A percentile compares a stretch with the other conserved stretches of the same genome.
These are phyloP conservation scores for Orthosia gothica DNA, from an alignment of 2,888 invertebrate genomes.

Conservation along the genomic window DNA sequence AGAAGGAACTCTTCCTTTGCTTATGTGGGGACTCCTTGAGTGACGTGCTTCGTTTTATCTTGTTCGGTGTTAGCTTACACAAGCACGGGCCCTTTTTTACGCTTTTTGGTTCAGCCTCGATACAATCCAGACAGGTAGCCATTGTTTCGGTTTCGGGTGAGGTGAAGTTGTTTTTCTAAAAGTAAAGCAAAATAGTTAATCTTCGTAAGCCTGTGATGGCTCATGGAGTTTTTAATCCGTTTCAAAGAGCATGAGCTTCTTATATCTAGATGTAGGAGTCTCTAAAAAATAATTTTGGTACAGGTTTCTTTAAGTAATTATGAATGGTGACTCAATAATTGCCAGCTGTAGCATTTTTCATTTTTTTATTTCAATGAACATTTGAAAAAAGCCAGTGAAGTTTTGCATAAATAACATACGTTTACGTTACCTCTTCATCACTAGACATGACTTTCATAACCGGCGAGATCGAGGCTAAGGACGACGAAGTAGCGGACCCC, in stretches of 20 bases:
- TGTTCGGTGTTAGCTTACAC: conserved; percentile 83
- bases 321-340: too few species aligned
- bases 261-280: too few species aligned
- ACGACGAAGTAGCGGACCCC: conserved; percentile 78
- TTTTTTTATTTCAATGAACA: too few species aligned
- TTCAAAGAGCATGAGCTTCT: too few species aligned
- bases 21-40: conserved; percentile 85
- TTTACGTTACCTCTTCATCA: conserved; percentile 83
- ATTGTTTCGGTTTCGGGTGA: conserved; percentile 87
- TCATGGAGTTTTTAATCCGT: too few species aligned
- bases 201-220: too few species aligned
- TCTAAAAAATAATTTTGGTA: too few species aligned
- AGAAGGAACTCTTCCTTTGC: conserved; percentile 78
- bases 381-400: too few species aligned
- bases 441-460: conserved; percentile 82
- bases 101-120: conserved; percentile 73
- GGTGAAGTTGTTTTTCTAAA: conserved; percentile 86
- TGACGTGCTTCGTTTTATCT: conserved; percentile 83
- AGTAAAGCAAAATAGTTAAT: conserved; percentile 29
- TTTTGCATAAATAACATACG: too few species aligned
- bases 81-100: conserved; percentile 80
- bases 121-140: conserved; percentile 85
- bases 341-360: too few species aligned
- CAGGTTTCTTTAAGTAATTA: too few species aligned
- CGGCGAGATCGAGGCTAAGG: conserved; percentile 85